A percentile compares a stretch with the other conserved stretches of the same genome.
Evolutionary conservation across 1,140 invertebrate genomes (phyloP).

Genomic region (Drosophila hydei): DNA sequence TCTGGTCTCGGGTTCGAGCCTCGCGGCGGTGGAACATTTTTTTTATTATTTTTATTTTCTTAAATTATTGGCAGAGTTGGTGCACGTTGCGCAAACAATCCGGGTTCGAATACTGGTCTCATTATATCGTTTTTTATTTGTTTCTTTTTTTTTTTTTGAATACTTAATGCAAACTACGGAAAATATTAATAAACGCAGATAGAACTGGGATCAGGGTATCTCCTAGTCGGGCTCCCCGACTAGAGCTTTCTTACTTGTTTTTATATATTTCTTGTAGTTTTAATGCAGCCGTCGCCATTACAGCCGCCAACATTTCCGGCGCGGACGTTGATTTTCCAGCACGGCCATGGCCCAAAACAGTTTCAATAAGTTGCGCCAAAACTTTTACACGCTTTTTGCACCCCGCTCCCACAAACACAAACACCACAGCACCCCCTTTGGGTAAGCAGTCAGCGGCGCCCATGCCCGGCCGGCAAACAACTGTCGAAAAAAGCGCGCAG

Average conservation of each 20-base stretch:
- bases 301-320: conserved; percentile 65
- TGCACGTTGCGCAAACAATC: no score
- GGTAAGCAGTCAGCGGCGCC: neutral
- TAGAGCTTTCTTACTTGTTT: no score
- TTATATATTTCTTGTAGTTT: conserved; percentile 40
- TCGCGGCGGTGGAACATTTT: no score
- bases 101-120: no score
- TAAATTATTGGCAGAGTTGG: no score
- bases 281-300: conserved; percentile 41
- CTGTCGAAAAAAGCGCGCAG: conserved; percentile 42
- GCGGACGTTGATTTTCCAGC: conserved; percentile 75
- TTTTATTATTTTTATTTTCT: no score
- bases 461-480: conserved; percentile 13
- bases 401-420: neutral
- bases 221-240: no score
- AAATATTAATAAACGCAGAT: no score
- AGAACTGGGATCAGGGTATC: no score
- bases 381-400: conserved; percentile 75
- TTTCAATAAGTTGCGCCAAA: conserved; percentile 78
- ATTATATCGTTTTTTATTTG: conserved; percentile 4
- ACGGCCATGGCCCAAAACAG: conserved; percentile 74
- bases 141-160: conserved; percentile 17
- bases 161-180: no score
- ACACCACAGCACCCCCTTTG: no score
- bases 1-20: no score